Conservation (phyloP, 2,797 vertebrate species). For the Hypotaenidia philippensis region DNA sequence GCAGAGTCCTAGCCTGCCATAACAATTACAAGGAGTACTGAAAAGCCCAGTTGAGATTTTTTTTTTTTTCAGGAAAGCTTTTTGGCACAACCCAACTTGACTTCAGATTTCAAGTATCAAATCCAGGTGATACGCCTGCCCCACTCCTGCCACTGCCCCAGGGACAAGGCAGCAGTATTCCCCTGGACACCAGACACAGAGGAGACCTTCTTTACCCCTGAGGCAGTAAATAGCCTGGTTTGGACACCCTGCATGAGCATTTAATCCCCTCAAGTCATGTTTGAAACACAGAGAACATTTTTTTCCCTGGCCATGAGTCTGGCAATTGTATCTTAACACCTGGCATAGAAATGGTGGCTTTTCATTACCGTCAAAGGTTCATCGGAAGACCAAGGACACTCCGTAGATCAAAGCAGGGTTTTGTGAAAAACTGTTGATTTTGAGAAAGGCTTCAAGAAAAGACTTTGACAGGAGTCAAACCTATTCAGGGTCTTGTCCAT, state of each 20-base stretch:
- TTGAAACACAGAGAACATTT: background rate
- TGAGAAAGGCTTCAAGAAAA: background rate
- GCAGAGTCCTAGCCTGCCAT: background rate
- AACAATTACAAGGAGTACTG: accelerated
- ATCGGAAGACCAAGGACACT: background rate
- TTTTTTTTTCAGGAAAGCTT: background rate
- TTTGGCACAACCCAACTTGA: background rate
- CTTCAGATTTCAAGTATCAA: background rate
- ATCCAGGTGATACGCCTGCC: background rate
- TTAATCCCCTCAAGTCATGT: accelerated
- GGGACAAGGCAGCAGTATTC: background rate
- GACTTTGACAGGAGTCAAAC: background rate
- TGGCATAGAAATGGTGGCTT: background rate
- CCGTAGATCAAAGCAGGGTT: background rate
- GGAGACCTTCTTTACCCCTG: background rate
- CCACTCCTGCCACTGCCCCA: background rate
- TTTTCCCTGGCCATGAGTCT: background rate
- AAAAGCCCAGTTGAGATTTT: background rate
- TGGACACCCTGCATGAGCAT: background rate
- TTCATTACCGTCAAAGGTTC: background rate
- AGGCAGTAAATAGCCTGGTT: background rate
- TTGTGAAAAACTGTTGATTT: background rate
- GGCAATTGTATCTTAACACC: background rate
- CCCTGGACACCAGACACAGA: background rate
- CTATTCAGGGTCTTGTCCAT: background rate